Base-by-base conservation (phyloP, 2,797 vertebrate genomes). In the Enteromius afrohamiltoni region DNA sequence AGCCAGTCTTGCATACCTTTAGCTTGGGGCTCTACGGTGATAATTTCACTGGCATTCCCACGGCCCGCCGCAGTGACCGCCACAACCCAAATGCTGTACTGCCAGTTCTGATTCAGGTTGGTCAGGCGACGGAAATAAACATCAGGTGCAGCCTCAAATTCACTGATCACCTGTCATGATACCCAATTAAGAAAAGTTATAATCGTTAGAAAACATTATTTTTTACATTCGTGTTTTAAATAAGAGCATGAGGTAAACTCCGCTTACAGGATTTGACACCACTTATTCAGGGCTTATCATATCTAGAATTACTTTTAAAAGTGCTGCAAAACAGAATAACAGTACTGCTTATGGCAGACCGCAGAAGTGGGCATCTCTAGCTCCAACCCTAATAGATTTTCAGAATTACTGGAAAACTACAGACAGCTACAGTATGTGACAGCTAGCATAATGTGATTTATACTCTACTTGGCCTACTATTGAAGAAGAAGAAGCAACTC, bases 71-170 rank as follows among this genome's bases (percentile, higher is more conserved):
- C 96, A 0, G 98, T 99, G 89, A 98, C 97, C 0, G 98, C 98
- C 73, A 99, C 98, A 86, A 99, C 98, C 97, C 98, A 99, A 90
- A 99, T 95, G 2, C 96, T 99, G 93, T 99, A 99, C 90, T 98
- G 96, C 79, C 96, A 95, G 89, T 97, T 98, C 80, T 96, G 95
- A 89, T 96, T 96, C 93, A 99, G 91, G 91, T 98, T 98, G 53
- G 97, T 97, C 74, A 99, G 97, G 90, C 96, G 94, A 92, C 99
- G 98, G 92, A 97, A 97, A 91, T 96, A 98, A 0, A 91, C 93
- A 92, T 99, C 97, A 7, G 98, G 98, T 85, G 97, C 96, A 37
- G 98, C 98, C 91, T 99, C 98, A 87, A 98, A 99, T 91, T 99
- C 98, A 85, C 98, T 99, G 96, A 97, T 98, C 89, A 99, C 97